These are phyloP conservation scores for Pseudois nayaur DNA, from an alignment of 2,113 vertebrate genomes.

Conservation along the genomic window DNA sequence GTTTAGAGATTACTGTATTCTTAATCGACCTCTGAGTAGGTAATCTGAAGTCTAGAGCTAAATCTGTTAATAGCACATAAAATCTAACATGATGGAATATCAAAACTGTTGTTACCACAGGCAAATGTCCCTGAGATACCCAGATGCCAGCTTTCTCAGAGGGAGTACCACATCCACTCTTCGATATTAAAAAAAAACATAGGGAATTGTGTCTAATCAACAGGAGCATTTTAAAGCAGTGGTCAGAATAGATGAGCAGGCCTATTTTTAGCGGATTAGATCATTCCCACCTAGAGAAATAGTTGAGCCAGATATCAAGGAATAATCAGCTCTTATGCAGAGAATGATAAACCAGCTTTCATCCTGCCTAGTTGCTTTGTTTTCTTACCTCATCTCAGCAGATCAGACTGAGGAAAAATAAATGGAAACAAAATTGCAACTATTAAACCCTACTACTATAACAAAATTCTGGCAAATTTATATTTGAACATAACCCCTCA, in stretches of 20 bases:
- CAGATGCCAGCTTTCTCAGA: not conserved
- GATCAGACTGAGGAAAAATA: not conserved
- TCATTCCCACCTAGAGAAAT: not conserved
- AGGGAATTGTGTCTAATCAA: not conserved
- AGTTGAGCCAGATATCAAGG: not conserved
- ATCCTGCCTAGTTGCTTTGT: not conserved
- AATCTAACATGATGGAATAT: not conserved
- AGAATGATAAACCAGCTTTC: not conserved
- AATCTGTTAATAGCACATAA: not conserved
- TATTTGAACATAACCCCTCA: not conserved
- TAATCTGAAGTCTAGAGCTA: not conserved
- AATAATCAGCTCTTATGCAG: not conserved
- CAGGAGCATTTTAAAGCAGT: not conserved
- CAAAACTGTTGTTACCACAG: not conserved
- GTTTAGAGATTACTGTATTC: not conserved
- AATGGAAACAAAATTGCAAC: not conserved
- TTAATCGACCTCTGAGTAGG: not conserved
- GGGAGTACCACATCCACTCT: not conserved
- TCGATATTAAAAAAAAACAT: not conserved
- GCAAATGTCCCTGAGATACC: not conserved
- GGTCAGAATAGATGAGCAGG: not conserved
- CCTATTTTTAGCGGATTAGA: not conserved
- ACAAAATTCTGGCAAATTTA: not conserved
- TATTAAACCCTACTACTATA: not conserved
- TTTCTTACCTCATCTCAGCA: constrained; percentile 13